Percentiles rank a stretch among this genome's conserved stretches.
These are phyloP conservation scores for Acanthurus leucopareius DNA, from an alignment of 2,797 vertebrate species.

Conservation along the genomic window DNA sequence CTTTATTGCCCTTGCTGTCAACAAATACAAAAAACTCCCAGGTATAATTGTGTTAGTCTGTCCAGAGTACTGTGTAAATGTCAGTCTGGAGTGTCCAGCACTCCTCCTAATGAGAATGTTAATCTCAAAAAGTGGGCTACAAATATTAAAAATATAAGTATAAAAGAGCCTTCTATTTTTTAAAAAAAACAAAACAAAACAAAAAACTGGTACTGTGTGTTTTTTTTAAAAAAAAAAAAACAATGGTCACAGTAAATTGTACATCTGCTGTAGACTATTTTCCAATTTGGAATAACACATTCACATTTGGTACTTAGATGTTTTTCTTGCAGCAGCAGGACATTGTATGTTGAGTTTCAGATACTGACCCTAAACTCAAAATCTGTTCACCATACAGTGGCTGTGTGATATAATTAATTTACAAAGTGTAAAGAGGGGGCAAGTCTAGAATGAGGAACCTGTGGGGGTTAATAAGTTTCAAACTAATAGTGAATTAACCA, in stretches of 20 bases:
- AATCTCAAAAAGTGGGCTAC: neutral
- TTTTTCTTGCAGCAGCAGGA: neutral
- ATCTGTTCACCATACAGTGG: neutral
- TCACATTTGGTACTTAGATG: neutral
- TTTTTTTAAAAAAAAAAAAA: neutral
- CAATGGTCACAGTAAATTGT: neutral
- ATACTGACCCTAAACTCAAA: neutral
- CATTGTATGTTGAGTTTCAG: neutral
- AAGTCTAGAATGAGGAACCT: too few relatives aligned
- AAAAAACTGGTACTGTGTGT: neutral
- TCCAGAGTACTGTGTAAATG: neutral
- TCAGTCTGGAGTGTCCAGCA: too few relatives aligned
- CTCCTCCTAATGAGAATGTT: neutral
- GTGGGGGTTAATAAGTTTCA: too few relatives aligned
- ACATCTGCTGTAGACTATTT: neutral
- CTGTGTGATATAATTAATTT: too few relatives aligned
- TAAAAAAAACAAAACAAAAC: neutral
- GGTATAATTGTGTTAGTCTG: neutral
- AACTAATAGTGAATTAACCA: too few relatives aligned
- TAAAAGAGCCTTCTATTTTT: neutral
- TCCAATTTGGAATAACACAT: neutral
- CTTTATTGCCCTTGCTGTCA: neutral
- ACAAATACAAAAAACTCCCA: neutral
- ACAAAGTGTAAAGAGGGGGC: too few relatives aligned
- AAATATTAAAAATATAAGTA: neutral